Evolutionary conservation across 2,888 invertebrate genomes (phyloP), one percentile per base, ranked within the genome.

Genomic region (Stictocephala bisonia): DNA sequence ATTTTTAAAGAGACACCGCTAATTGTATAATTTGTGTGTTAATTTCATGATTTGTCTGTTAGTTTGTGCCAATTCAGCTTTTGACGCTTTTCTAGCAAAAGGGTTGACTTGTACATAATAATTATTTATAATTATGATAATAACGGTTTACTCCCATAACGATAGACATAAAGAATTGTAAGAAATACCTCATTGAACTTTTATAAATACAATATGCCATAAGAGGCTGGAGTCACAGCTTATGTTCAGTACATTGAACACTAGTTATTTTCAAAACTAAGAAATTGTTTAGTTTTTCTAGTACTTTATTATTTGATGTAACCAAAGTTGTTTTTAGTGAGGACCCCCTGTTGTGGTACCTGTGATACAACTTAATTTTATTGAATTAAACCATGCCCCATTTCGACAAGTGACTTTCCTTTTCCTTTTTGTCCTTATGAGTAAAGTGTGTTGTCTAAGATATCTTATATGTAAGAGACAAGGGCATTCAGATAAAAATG

Each of bases 31-130:
- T 69, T 69, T 68, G 51, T 69, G 69, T 69, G 69, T 72, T 71
- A 51, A 64, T 66, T 64, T 69, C 69, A 69, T n/a, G n/a, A n/a
- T 66, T 67, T 67, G 51, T 74, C 73, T 74, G 69, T 76, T 77
- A 75, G 75, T 77, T 77, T 77, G 77, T 77, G 77, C 75, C 77
- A 76, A 77, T 76, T 74, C 77, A 75, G 77, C 77, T 77, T 77
- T 72, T 72, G 72, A 69, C 58, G 77, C 77, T 77, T 77, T n/a
- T 74, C 75, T 76, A 77, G 77, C 74, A 72, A 71, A 27, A 51
- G 53, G 56, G 69, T 60, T 58, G 68, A 73, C 69, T 69, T 73
- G 73, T 68, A 73, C 60, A 69, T 69, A 69, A 24, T 64, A 35
- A 53, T 51, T 67, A 53, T 53, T 66, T 66, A 53, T 44, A 40